Evolutionary conservation across 2,888 invertebrate genomes (phyloP), one percentile per base, ranked within the genome.

Genomic region (Lithophane leautieri): DNA sequence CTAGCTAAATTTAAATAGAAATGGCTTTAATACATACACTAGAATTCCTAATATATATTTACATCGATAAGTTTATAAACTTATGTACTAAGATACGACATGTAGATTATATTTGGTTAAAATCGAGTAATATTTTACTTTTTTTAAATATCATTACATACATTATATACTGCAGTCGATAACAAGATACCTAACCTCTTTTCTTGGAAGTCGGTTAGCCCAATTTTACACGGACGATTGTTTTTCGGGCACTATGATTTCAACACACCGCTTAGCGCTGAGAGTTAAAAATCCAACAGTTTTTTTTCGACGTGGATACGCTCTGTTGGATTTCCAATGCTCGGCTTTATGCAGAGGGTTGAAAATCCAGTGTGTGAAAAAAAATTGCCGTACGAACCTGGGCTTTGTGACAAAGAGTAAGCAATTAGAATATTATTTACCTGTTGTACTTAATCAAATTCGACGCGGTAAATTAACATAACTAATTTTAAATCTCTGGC

Each of bases 51-150:
- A 84, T 44, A 81, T 58, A 70, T 86, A 86, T 86, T 74, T 86
- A 86, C 87, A 86, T 73, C 58, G 40, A 70, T 70, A 83, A 72
- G 25, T 84, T 74, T 73, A 84, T 73, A 68, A 52, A 63, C 68
- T 80, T 86, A 86, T 54, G 16, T 40, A 71, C 70, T 85, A 86
- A 58, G 12, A 79, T 82, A 86, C 78, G 78, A 87, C 87, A 85
- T 75, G 63, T 78, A 79, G 83, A 84, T 79, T 79, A 85, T 82
- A 86, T 87, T 86, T 87, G 87, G 87, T 87, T 87, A 87, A 79
- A 84, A 85, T 71, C 78, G 82, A 82, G 71, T 82, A 70, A 77
- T 81, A 81, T 63, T 28, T 67, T 60, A 47, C 28, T 65, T 66
- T 7, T 7, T 65, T 70, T 65, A 25, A 34, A 34, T 79, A 52